phyloP scores from a whole-genome alignment of 2,888 invertebrate genomes.

The Netelia virgata region DNA sequence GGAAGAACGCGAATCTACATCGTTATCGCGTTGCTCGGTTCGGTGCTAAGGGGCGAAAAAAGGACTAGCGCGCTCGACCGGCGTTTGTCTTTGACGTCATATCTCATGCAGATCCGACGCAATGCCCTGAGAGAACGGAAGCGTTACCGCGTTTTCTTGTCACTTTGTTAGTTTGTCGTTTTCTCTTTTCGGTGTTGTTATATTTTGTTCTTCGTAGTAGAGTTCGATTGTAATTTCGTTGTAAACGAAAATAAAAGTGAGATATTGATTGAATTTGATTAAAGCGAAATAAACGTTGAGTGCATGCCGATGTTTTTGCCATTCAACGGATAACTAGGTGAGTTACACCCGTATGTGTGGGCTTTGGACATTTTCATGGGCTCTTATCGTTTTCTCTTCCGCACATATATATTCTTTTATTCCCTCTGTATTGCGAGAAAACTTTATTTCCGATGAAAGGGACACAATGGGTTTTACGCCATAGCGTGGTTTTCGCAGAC shows the following conservation, averaged over 20 bases:
- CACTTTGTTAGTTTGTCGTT: slow-evolving; percentile 43
- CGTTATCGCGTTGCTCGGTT: slow-evolving; percentile 17
- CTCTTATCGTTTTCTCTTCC: slow-evolving; percentile 15
- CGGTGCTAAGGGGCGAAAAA: not conserved
- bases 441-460: slow-evolving; percentile 7
- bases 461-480: slow-evolving; percentile 37
- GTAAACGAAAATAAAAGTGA: not conserved
- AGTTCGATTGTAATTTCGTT: not conserved
- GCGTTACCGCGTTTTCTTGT: slow-evolving; percentile 33
- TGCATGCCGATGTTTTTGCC: slow-evolving; percentile 21
- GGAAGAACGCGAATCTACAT: not conserved
- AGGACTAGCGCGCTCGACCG: slow-evolving; percentile 27
- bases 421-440: slow-evolving; percentile 18
- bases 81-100: slow-evolving; percentile 32
- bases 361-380: not conserved
- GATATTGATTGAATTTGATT: slow-evolving; percentile 6
- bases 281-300: not conserved
- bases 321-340: slow-evolving; percentile 41
- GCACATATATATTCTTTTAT: slow-evolving; percentile 5
- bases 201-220: not conserved
- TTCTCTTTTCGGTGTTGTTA: slow-evolving; percentile 22
- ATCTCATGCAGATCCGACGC: not conserved
- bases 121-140: slow-evolving; percentile 33
- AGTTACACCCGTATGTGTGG: slow-evolving; percentile 1
- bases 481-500: slow-evolving; percentile 18